Evolutionary conservation across 2,797 vertebrate species (phyloP), one percentile per base, ranked within the genome.

Genomic region (Pitangus sulphuratus): DNA sequence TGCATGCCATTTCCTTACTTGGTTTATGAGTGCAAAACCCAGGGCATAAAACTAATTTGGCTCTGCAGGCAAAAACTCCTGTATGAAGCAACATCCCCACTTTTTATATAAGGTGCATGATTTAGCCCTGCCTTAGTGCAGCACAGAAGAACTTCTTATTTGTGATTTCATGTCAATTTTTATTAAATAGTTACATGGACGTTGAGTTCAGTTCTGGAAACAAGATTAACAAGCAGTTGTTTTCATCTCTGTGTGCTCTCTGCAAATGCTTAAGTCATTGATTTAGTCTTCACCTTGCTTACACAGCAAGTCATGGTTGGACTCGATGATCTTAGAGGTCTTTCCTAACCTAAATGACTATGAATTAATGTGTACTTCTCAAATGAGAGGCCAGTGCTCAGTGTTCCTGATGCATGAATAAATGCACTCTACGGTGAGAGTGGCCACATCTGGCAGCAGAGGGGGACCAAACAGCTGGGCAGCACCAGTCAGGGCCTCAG

Each of bases 341-440:
- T 78, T 78, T 53, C 33, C 31, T 28, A 35, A 28, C 6, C 7
- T n/a, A 47, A 65, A 72, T 58, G 12, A 15, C 6, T n/a, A 25
- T 53, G 3, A 78, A 70, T 72, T 65, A 18, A 56, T 54, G 54
- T 11, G 4, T 26, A 35, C 3, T n/a, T 53, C 51, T 77, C 30
- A 70, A 57, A 64, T 16, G 39, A 66, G 15, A 66, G 66, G 25
- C 18, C 1, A 1, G 9, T 11, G 51, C 16, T 77, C 0, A 0
- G 37, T 42, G 58, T 50, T 33, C 24, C 37, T 6, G 3, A 1
- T 0, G 0, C 6, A 35, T n/a, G 62, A n/a, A 24, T 12, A 71
- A n/a, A 35, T 1, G 8, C n/a, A 21, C 3, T 4, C 13, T 4
- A 3, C 1, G 3, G 18, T 11, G 12, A 57, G 28, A 6, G 4